Conservation (phyloP, 2,888 invertebrate genomes). For the Sacculina carcini region DNA sequence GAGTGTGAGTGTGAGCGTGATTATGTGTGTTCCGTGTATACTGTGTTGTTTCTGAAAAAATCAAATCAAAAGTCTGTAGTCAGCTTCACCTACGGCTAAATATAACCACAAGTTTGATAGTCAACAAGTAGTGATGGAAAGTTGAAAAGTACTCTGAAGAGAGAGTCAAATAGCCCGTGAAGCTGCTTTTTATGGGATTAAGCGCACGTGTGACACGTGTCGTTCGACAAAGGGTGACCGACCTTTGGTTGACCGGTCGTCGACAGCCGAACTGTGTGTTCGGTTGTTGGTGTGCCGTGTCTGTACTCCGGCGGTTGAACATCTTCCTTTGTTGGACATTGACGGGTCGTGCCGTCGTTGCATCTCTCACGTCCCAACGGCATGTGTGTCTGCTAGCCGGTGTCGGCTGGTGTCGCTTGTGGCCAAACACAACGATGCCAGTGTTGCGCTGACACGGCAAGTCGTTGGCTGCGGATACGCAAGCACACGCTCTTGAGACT, state of each 20-base stretch:
- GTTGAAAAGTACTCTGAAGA: constrained; percentile 41
- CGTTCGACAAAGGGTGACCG: background rate
- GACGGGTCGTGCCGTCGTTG: background rate
- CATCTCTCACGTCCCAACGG: background rate
- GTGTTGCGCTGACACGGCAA: background rate
- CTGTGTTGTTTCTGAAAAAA: no score
- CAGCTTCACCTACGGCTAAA: constrained; percentile 31
- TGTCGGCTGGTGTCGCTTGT: background rate
- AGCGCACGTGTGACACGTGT: background rate
- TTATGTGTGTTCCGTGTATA: no score
- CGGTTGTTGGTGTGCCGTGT: background rate
- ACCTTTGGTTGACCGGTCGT: background rate
- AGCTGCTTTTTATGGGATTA: constrained; percentile 21
- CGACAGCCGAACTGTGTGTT: background rate
- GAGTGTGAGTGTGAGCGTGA: no score
- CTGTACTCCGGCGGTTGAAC: background rate
- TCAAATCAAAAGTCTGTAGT: constrained; percentile 34
- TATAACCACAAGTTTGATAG: constrained; percentile 36
- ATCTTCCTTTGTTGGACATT: background rate
- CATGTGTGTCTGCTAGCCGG: background rate
- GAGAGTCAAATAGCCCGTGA: constrained; percentile 31
- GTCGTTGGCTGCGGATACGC: background rate
- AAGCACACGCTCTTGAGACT: no score
- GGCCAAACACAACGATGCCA: background rate
- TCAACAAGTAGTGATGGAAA: constrained; percentile 38